Conservation (phyloP, 2,888 invertebrate species). For the Idaea biselata region DNA sequence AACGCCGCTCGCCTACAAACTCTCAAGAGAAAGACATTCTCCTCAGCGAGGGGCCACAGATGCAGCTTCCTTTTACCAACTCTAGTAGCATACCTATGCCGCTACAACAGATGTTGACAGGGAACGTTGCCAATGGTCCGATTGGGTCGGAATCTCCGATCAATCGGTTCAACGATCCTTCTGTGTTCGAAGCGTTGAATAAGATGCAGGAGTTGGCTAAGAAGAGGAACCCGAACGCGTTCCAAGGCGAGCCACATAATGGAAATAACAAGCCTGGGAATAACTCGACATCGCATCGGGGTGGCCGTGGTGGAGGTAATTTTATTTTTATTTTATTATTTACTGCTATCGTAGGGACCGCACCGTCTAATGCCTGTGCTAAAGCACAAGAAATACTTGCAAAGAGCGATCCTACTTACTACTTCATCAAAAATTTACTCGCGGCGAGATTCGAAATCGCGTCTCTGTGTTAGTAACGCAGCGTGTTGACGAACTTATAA, state of each 20-base stretch:
- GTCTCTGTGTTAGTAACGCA: no score
- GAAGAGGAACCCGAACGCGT: conserved; percentile 81
- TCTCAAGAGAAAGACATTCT: conserved; percentile 48
- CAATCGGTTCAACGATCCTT: conserved; percentile 53
- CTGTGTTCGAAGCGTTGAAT: conserved; percentile 55
- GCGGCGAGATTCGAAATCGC: no score
- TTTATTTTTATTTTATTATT: neutral
- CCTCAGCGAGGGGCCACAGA: conserved; percentile 14
- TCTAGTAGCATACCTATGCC: conserved; percentile 22
- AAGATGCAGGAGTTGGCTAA: conserved; percentile 75
- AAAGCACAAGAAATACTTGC: no score
- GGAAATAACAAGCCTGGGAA: conserved; percentile 26
- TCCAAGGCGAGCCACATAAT: conserved; percentile 62
- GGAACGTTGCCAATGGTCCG: conserved; percentile 39
- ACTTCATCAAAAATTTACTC: no score
- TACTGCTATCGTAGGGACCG: no score
- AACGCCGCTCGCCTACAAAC: conserved; percentile 66
- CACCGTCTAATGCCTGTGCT: no score
- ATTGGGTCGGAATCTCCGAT: conserved; percentile 29
- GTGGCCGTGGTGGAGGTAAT: conserved; percentile 29
- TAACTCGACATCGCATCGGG: conserved; percentile 26
- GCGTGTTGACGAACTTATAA: no score
- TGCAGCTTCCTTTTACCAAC: conserved; percentile 22
- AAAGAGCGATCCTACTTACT: no score
- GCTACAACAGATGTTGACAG: conserved; percentile 28